Conservation (phyloP, 2,797 vertebrate genomes). For the Dromococcyx pavoninus region DNA sequence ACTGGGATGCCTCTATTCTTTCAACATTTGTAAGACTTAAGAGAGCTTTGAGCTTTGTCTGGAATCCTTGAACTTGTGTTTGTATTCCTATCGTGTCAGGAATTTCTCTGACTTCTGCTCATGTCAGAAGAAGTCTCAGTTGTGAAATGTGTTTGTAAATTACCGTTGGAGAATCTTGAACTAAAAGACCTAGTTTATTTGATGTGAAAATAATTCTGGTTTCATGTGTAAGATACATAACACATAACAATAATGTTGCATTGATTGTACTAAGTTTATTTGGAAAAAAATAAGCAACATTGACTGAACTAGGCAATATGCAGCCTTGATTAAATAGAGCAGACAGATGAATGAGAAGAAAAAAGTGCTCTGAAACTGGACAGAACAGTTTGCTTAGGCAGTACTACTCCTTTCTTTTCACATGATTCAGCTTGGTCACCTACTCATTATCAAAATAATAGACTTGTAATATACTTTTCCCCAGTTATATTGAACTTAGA, state of each 20-base stretch:
- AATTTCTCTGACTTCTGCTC: not conserved
- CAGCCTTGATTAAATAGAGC: conserved; percentile 1
- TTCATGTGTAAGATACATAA: not conserved
- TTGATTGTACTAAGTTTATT: not conserved
- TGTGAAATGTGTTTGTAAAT: not conserved
- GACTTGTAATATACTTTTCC: not conserved
- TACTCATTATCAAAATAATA: not conserved
- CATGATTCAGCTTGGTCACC: not conserved
- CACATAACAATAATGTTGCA: not conserved
- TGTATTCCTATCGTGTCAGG: not conserved
- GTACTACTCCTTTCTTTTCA: not conserved
- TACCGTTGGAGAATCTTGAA: not conserved
- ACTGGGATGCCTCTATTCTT: not conserved
- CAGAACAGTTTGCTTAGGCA: not conserved
- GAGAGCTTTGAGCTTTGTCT: not conserved
- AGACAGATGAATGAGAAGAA: not conserved
- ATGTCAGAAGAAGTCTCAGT: not conserved
- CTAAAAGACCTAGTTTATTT: not conserved
- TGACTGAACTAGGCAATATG: not conserved
- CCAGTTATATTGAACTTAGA: not conserved
- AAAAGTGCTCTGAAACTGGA: not conserved
- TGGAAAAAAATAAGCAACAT: not conserved
- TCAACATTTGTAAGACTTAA: not conserved
- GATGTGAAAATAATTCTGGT: conserved; percentile 1
- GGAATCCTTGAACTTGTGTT: not conserved